Evolutionary conservation across 2,888 invertebrate genomes (phyloP).

Genomic region (Ptycholaimellus sp.): DNA sequence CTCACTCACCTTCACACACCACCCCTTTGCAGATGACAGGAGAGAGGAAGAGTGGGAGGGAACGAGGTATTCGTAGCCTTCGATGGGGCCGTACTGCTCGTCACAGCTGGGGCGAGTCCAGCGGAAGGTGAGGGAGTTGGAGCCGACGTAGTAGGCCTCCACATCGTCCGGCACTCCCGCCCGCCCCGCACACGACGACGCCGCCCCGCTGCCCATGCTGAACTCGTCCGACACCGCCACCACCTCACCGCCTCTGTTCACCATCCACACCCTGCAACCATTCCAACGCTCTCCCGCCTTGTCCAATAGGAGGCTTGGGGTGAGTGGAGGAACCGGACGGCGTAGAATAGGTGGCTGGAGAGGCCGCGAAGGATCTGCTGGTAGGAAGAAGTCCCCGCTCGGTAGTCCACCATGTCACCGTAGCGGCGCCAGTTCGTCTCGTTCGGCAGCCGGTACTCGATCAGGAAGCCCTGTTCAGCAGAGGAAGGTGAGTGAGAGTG

Average conservation of each 20-base stretch:
- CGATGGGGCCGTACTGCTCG: slow-evolving; percentile 16
- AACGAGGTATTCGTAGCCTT: slow-evolving; percentile 23
- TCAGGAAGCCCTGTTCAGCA: slow-evolving; percentile 17
- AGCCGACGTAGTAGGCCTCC: slow-evolving; percentile 8
- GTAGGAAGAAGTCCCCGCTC: not conserved
- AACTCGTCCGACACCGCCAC: slow-evolving; percentile 9
- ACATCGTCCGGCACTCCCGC: slow-evolving; percentile 15
- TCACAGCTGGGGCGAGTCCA: slow-evolving; percentile 18
- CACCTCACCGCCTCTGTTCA: slow-evolving; percentile 4
- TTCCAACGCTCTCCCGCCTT: no score
- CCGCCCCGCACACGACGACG: slow-evolving; percentile 13
- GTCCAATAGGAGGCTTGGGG: no score
- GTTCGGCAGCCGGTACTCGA: slow-evolving; percentile 21
- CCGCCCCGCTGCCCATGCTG: slow-evolving; percentile 12
- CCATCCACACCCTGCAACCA: slow-evolving; percentile 5
- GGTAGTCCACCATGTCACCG: not conserved
- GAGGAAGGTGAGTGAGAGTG: no score
- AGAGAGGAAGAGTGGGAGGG: no score
- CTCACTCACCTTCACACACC: no score
- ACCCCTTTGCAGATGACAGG: no score
- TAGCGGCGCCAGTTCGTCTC: slow-evolving; percentile 15
- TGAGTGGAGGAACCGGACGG: no score
- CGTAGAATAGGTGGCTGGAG: not conserved
- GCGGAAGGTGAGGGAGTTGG: slow-evolving; percentile 9
- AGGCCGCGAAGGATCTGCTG: not conserved